Evolutionary conservation across 1,140 invertebrate genomes (phyloP), one percentile per base, ranked within the genome.

Genomic region (Drosophila chauvacae): DNA sequence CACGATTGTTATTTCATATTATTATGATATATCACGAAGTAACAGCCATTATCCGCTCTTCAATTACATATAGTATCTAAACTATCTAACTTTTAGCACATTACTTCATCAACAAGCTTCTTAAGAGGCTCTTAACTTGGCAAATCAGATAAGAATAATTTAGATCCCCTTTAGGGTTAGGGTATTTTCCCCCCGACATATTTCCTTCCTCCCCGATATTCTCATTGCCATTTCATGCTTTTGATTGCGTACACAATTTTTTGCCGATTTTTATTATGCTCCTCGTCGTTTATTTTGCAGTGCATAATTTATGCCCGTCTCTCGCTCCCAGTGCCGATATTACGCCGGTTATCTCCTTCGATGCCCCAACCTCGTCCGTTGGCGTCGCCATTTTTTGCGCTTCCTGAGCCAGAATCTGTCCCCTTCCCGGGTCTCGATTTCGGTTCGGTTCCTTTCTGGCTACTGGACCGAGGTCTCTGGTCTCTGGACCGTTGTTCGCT

Each of bases 231-330:
- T 80, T 88, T 80, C 55, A 76, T 83, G 68, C 71, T 83, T 88
- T 78, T 88, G 84, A 88, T 88, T 83, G 83, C 83, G 80, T 77
- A 80, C 72, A 83, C 68, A 83, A 80, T 88, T 88, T 87, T 88
- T 87, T 84, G 60, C 62, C 77, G 68, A 88, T 88, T 88, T 87
- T 87, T 84, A 87, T 87, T 83, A 71, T 87, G 71, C 63, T 64
- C 62, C 60, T 87, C 62, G 84, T 80, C 73, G 84, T 84, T 84
- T 87, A 88, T 87, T 87, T 88, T 90, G 64, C 84, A 87, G 84
- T 88, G 84, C 85, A 87, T 87, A 88, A 87, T 87, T 87, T 88
- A 87, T 88, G 77, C 85, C 72, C 41, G 47, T n/a, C 41, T 35
- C 72, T 41, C 47, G 23, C 55, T 53, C 20, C 28, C 51, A 20